Conservation (phyloP, 1,140 invertebrate genomes). For the Melanaphis sacchari region DNA sequence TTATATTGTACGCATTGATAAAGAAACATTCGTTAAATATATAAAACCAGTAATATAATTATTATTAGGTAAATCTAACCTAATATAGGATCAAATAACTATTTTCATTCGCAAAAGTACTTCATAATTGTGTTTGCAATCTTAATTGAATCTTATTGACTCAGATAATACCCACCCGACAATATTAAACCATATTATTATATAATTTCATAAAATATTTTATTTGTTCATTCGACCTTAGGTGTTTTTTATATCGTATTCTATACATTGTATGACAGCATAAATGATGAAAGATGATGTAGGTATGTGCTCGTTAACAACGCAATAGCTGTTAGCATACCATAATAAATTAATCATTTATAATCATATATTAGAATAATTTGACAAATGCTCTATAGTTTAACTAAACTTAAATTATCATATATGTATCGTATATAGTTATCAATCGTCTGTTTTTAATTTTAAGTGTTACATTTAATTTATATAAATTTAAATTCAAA, state of each 20-base stretch:
- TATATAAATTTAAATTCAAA: neutral
- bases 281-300: conserved; percentile 28
- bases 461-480: neutral
- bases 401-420: neutral
- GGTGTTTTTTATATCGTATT: neutral
- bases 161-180: neutral
- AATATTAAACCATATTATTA: neutral
- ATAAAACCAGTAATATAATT: neutral
- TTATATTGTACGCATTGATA: neutral
- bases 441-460: neutral
- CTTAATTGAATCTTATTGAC: neutral
- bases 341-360: conserved; percentile 30
- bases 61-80: neutral
- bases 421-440: neutral
- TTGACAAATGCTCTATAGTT: conserved; percentile 22
- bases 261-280: neutral
- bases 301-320: conserved; percentile 9
- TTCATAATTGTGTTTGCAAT: neutral
- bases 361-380: conserved; percentile 13
- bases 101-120: neutral
- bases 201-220: neutral
- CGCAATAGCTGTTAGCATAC: neutral
- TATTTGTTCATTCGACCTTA: neutral
- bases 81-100: neutral
- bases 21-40: neutral